Evolutionary conservation across 1,140 invertebrate species (phyloP).

Genomic region (Drosophila saltans): DNA sequence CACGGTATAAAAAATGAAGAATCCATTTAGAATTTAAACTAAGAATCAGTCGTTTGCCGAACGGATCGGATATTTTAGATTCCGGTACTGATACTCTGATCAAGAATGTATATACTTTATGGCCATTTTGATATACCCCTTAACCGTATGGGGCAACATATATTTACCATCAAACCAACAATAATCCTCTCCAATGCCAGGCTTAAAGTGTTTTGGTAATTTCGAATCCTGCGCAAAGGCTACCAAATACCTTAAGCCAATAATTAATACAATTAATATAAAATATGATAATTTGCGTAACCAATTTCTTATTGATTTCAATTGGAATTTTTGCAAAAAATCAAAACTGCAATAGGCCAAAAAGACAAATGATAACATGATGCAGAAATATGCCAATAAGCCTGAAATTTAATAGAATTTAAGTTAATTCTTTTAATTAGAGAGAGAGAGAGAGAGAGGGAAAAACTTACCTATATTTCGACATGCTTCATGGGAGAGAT

Average conservation of each 20-base stretch:
- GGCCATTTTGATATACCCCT: too few relatives aligned
- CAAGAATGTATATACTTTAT: too few relatives aligned
- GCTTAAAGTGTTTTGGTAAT: slow-evolving; percentile 83
- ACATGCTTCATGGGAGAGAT: slow-evolving; percentile 63
- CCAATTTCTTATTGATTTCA: slow-evolving; percentile 81
- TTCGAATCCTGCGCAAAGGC: slow-evolving; percentile 84
- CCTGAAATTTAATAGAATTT: slow-evolving; percentile 68
- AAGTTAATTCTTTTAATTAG: too few relatives aligned
- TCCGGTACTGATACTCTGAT: too few relatives aligned
- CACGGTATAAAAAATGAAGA: too few relatives aligned
- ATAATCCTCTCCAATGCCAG: slow-evolving; percentile 85
- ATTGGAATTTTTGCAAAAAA: slow-evolving; percentile 89
- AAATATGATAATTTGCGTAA: slow-evolving; percentile 85
- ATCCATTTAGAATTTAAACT: too few relatives aligned
- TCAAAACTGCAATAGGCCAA: slow-evolving; percentile 90
- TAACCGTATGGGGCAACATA: too few relatives aligned
- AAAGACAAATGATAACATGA: slow-evolving; percentile 90
- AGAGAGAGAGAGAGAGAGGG: too few relatives aligned
- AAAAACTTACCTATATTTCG: slow-evolving; percentile 62
- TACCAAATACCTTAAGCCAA: slow-evolving; percentile 83
- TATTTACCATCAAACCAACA: slow-evolving; percentile 85
- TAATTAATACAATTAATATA: slow-evolving; percentile 88
- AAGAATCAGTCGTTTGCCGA: too few relatives aligned
- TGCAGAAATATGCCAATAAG: slow-evolving; percentile 89
- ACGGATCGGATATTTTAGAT: too few relatives aligned